Base-by-base conservation (phyloP, 2,888 invertebrate species). In the Drosophila algonquin region DNA sequence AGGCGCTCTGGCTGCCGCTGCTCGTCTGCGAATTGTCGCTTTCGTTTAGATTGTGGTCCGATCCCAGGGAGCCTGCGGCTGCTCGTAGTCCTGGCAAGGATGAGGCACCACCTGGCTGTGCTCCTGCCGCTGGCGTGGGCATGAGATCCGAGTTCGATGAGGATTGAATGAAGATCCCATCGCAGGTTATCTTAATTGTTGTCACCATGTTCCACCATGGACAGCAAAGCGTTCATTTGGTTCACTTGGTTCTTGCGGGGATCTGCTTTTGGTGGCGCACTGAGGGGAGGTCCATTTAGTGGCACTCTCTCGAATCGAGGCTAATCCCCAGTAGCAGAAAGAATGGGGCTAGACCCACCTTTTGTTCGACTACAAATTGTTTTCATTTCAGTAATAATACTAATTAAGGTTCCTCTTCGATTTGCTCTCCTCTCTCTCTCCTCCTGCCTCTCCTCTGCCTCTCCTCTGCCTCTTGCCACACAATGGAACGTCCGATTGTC, bases 131-230 rank as follows among this genome's bases (percentile, higher is more conserved):
- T 65, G 63, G 35, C 10, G 76, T 76, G 24, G 91, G 84, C 69
- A 90, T 87, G 52, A 91, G 81, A 89, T 89, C 91, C 35, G 92
- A 91, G 79, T 92, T 92, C 40, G 40, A 40, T 40, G 40, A 14
- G 67, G 91, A 90, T 89, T 92, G 92, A 85, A 92, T 92, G 83
- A 92, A 92, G 50, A 92, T 92, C 65, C 92, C 92, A 89, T 92
- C 92, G 85, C 92, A 92, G 74, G 92, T 92, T 81, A 92, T 92
- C 86, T 92, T 92, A 69, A 92, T 92, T 90, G 91, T 92, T 86
- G 92, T 92, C 88, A 92, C 92, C 92, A 92, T 92, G 76, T 78
- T 91, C 77, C 61, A 40, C 77, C 61, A 40, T 12, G 51, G 57
- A 53, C 18, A 63, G 21, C 24, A 51, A 27, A 63, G 70, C 83